Evolutionary conservation across 2,797 vertebrate species (phyloP), one percentile per base, ranked within the genome.

Genomic region (Sebastes hubbsi): DNA sequence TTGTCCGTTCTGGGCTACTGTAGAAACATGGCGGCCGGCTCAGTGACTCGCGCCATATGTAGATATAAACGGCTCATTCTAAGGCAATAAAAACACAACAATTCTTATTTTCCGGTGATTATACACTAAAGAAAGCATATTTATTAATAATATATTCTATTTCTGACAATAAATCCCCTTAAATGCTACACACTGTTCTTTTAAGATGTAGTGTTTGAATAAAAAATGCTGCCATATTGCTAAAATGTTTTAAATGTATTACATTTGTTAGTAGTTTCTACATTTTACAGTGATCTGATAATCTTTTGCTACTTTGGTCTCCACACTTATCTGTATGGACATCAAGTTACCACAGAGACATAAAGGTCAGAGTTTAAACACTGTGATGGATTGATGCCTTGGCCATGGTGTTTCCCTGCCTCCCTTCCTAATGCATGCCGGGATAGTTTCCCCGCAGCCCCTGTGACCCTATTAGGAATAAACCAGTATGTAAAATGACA

Each of bases 401-500:
- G 5, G 61, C 14, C 59, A 3, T 25, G 32, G 54, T 62, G 63
- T 42, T 72, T 55, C 70, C 54, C 75, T 65, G 65, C 76, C 66
- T 79, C 10, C n/a, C 29, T 20, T 63, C 49, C 11, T 9, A 24
- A 22, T 61, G 75, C 81, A 88, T 71, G 49, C 66, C 71, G 77
- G 71, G 75, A 85, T n/a, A 59, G 56, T 65, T 69, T 54, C 58
- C 24, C 22, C 7, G 18, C 52, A 30, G 52, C 38, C 64, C 34
- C 36, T 18, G 25, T 69, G 83, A 85, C 80, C 84, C 81, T 42
- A 67, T 80, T 82, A 86, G 69, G 49, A 85, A 67, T 59, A 25
- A 85, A 16, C 56, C 58, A 63, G 80, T 66, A 22, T 75, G 76
- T 81, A 72, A 88, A 86, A 87, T 20, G 87, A 81, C 32, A 54